Conservation (phyloP, 2,797 vertebrate species). For the Phaenicophaeus curvirostris region DNA sequence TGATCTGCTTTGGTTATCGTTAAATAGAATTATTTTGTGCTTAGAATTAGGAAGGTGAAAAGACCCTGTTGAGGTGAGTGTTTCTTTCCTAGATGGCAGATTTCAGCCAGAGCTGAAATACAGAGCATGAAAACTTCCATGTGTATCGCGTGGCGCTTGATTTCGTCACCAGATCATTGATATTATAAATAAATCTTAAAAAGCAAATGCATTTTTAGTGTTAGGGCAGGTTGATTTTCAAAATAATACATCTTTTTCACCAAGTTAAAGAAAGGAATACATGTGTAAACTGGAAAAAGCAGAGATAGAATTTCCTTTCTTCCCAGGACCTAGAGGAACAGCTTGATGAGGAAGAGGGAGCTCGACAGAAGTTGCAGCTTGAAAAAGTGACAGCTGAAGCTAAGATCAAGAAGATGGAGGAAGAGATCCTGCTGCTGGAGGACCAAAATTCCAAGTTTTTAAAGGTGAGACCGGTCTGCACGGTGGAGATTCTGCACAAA, state of each 20-base stretch:
- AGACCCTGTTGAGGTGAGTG: background rate
- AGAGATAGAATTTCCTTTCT: background rate
- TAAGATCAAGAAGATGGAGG: constrained; percentile 98
- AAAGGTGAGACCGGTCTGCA: constrained; percentile 80
- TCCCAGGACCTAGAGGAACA: constrained; percentile 94
- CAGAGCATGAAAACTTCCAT: background rate
- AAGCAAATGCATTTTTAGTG: background rate
- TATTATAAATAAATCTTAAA: background rate
- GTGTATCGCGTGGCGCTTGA: background rate
- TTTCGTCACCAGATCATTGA: background rate
- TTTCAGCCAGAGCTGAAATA: background rate
- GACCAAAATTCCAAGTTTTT: constrained; percentile 97
- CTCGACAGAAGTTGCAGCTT: constrained; percentile 94
- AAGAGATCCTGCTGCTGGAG: constrained; percentile 92
- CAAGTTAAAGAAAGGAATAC: background rate
- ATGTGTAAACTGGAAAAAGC: background rate
- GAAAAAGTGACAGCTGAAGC: constrained; percentile 97
- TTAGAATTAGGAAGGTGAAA: background rate
- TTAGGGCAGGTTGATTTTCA: background rate
- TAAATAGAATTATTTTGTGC: background rate
- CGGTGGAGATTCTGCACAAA: background rate
- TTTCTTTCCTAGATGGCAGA: background rate
- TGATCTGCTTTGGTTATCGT: background rate
- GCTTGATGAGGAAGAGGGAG: constrained; percentile 95
- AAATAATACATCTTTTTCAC: background rate